Evolutionary conservation across 2,888 invertebrate species (phyloP).

Genomic region (Stratiomys singularior): DNA sequence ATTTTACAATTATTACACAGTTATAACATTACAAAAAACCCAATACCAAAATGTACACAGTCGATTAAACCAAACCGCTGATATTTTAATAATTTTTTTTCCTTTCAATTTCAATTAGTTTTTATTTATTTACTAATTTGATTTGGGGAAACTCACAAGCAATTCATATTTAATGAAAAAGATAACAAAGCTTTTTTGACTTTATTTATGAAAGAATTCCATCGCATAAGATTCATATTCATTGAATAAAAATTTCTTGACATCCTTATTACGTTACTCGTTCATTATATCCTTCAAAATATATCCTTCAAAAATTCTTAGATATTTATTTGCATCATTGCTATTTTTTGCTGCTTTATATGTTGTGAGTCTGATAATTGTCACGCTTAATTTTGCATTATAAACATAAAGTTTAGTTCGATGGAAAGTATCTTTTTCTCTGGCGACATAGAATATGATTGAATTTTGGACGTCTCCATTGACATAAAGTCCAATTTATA

Average conservation of each 20-base stretch:
- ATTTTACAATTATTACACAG: slow-evolving; percentile 12
- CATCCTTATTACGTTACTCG: no score
- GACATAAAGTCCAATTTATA: no score
- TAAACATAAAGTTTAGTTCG: no score
- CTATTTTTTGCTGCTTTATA: slow-evolving; percentile 47
- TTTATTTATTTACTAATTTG: background rate
- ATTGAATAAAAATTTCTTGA: no score
- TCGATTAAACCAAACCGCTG: background rate
- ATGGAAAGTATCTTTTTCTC: no score
- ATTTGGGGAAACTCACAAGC: no score
- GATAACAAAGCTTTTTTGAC: no score
- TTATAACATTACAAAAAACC: slow-evolving; percentile 13
- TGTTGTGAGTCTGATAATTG: slow-evolving; percentile 14
- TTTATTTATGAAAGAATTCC: no score
- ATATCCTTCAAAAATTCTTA: background rate
- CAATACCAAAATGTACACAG: slow-evolving; percentile 9
- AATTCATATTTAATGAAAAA: no score
- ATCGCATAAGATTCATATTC: no score
- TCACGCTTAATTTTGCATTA: background rate
- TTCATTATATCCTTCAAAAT: background rate
- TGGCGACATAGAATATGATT: no score
- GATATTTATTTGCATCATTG: slow-evolving; percentile 52
- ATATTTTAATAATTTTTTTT: slow-evolving; percentile 2
- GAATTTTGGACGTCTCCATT: no score
- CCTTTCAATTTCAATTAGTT: background rate